Evolutionary conservation across 2,888 invertebrate species (phyloP).

Genomic region (Entomobrya multifasciata): DNA sequence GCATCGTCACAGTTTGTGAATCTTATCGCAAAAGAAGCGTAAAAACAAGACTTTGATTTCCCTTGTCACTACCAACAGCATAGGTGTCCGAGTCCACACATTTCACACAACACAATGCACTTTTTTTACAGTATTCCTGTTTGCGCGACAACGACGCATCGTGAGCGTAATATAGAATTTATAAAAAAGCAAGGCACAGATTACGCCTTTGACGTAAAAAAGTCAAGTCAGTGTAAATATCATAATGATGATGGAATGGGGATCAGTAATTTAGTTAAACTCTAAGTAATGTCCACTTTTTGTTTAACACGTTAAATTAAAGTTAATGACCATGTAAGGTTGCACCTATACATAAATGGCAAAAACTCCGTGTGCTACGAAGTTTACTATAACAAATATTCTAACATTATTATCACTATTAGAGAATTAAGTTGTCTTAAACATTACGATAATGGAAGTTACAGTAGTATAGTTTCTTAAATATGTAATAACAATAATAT

Average conservation of each 20-base stretch:
- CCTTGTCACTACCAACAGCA: constrained; percentile 31
- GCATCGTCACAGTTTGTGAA: constrained; percentile 51
- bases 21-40: constrained; percentile 65
- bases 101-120: not conserved
- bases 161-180: not conserved
- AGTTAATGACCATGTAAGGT: constrained; percentile 34
- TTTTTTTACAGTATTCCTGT: not conserved
- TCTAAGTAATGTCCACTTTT: constrained; percentile 12
- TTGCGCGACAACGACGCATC: not conserved
- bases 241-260: not conserved
- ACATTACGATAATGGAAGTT: not conserved
- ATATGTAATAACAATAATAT: not conserved
- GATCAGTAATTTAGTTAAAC: constrained; percentile 23
- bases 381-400: not conserved
- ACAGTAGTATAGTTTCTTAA: not conserved
- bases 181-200: not conserved
- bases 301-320: constrained; percentile 28
- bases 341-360: constrained; percentile 11
- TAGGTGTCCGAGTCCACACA: not conserved
- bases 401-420: constrained; percentile 4
- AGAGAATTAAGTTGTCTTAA: not conserved
- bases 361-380: not conserved
- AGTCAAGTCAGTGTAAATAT: not conserved
- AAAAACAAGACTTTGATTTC: constrained; percentile 66
- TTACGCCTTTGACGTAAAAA: not conserved